phyloP scores from a whole-genome alignment of 2,888 invertebrate genomes.

The Parnassius apollo region DNA sequence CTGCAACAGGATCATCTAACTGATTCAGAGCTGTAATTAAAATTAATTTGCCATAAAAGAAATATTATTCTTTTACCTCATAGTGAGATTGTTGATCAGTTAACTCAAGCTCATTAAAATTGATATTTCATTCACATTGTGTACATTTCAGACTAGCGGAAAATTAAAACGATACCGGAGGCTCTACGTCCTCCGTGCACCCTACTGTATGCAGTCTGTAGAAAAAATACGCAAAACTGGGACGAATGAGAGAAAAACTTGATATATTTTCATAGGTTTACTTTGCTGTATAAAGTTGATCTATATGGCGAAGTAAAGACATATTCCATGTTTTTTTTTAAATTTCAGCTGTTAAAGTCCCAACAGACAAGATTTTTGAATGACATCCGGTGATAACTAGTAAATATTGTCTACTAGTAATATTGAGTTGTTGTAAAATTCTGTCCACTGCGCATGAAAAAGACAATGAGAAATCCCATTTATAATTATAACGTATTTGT shows the following conservation, averaged over 20 bases:
- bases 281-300: slow-evolving; percentile 60
- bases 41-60: slow-evolving; percentile 32
- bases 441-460: slow-evolving; percentile 22
- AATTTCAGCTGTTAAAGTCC: slow-evolving; percentile 28
- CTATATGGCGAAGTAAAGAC: slow-evolving; percentile 43
- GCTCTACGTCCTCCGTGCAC: slow-evolving; percentile 47
- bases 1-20: too few relatives aligned
- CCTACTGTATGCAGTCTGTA: slow-evolving; percentile 42
- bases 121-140: slow-evolving; percentile 75
- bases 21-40: slow-evolving; percentile 3
- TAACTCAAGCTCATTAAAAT: slow-evolving; percentile 80
- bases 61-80: slow-evolving; percentile 25
- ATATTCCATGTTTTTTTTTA: slow-evolving; percentile 38
- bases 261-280: slow-evolving; percentile 57
- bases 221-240: slow-evolving; percentile 60
- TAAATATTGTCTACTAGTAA: slow-evolving; percentile 21
- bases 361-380: slow-evolving; percentile 39
- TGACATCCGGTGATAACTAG: slow-evolving; percentile 34
- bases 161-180: slow-evolving; percentile 78
- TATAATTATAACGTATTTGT: slow-evolving; percentile 41
- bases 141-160: slow-evolving; percentile 74
- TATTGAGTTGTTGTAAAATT: too few relatives aligned
- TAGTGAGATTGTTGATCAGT: slow-evolving; percentile 60
- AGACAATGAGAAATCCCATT: slow-evolving; percentile 31
- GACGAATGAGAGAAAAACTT: slow-evolving; percentile 55